Evolutionary conservation across 2,888 invertebrate genomes (phyloP).

Genomic region (Andrena dorsata): DNA sequence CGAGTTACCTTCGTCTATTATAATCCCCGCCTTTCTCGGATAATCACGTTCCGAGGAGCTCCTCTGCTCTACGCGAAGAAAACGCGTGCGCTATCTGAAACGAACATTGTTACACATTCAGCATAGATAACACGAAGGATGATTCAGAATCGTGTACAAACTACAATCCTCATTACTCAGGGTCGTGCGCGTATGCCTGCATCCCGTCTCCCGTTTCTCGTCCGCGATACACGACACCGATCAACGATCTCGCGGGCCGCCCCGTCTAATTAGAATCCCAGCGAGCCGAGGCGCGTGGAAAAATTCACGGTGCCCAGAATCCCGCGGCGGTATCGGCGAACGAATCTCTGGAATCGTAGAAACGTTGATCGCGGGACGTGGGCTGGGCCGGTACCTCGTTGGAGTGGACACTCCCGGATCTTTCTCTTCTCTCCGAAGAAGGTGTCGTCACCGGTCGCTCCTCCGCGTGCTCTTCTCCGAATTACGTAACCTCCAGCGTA

Average conservation of each 20-base stretch:
- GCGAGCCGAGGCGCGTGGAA: neutral
- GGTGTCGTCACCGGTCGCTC: slow-evolving; percentile 76
- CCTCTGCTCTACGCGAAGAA: neutral
- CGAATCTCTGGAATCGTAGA: slow-evolving; percentile 40
- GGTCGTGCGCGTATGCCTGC: no score
- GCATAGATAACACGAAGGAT: no score
- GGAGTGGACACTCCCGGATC: slow-evolving; percentile 77
- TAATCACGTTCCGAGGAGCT: neutral
- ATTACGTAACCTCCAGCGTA: slow-evolving; percentile 74
- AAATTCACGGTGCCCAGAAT: slow-evolving; percentile 11
- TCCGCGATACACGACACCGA: neutral
- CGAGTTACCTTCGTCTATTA: neutral
- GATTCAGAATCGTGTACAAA: no score
- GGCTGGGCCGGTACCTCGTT: slow-evolving; percentile 61
- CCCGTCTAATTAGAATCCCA: slow-evolving; percentile 23
- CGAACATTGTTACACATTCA: no score
- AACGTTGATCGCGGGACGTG: slow-evolving; percentile 53
- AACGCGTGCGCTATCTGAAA: neutral
- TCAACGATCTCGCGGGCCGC: slow-evolving; percentile 2
- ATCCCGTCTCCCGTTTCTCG: neutral
- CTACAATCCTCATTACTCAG: no score
- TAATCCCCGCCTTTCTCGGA: neutral
- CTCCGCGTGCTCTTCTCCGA: slow-evolving; percentile 75
- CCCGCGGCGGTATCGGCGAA: slow-evolving; percentile 14
- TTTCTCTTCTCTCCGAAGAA: slow-evolving; percentile 59